Conservation (phyloP, 64 coral and sea anemone species). For the Dendronephthya gigantea region DNA sequence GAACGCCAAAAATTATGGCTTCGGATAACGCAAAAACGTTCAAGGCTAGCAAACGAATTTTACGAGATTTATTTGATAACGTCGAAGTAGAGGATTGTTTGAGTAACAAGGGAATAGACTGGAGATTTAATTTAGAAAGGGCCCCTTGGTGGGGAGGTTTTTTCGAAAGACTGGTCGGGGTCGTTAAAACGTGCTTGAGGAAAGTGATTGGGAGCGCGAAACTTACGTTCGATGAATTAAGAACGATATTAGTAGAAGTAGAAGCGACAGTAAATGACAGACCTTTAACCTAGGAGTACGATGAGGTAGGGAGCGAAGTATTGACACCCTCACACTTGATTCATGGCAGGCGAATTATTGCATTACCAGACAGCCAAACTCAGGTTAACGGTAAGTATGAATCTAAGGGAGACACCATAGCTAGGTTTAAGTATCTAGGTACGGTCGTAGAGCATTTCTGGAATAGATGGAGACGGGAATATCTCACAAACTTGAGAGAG, state of each 20-base stretch:
- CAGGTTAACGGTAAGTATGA: constrained; percentile 1
- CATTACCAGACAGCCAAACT: no score
- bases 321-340: constrained; percentile 13
- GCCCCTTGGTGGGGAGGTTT: constrained; percentile 36
- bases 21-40: no score
- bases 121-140: no score
- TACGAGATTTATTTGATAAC: no score
- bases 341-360: no score
- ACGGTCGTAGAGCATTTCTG: constrained; percentile 34
- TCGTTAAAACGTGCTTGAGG: no score
- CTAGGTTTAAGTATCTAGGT: constrained; percentile 20
- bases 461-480: constrained; percentile 47
- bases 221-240: constrained; percentile 25
- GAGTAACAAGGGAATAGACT: no score
- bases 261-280: no score
- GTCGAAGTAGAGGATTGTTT: no score
- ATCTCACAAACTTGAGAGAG: constrained; percentile 39
- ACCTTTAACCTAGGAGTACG: constrained; percentile 3
- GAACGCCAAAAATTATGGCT: no score
- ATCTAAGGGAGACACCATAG: neutral
- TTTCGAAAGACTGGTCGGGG: neutral
- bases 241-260: neutral
- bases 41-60: no score
- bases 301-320: constrained; percentile 17
- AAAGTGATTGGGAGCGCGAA: constrained; percentile 14